Conservation (phyloP, 2,113 vertebrate genomes). For the pig (Sus scrofa) region T2T-Sscrofa CM000812.6:83978001-83978500, state of each 20-base stretch:
- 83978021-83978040: background rate
- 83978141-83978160: conserved; percentile 10
- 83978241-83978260: conserved; percentile 23
- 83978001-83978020: background rate
- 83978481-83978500: background rate
- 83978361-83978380: background rate
- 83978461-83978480: conserved; percentile 39
- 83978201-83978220: conserved; percentile 1
- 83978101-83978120: background rate
- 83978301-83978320: conserved; percentile 5
- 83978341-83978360: background rate
- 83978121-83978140: background rate
- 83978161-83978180: background rate
- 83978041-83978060: background rate
- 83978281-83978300: background rate
- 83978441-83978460: background rate
- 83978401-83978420: background rate
- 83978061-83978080: background rate
- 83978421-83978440: conserved; percentile 36
- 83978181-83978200: background rate
- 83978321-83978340: background rate
- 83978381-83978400: background rate
- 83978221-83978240: background rate
- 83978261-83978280: background rate
- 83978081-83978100: background rate